Evolutionary conservation across 2,113 vertebrate genomes (phyloP).

Genomic region (Ahaetulla prasina): DNA sequence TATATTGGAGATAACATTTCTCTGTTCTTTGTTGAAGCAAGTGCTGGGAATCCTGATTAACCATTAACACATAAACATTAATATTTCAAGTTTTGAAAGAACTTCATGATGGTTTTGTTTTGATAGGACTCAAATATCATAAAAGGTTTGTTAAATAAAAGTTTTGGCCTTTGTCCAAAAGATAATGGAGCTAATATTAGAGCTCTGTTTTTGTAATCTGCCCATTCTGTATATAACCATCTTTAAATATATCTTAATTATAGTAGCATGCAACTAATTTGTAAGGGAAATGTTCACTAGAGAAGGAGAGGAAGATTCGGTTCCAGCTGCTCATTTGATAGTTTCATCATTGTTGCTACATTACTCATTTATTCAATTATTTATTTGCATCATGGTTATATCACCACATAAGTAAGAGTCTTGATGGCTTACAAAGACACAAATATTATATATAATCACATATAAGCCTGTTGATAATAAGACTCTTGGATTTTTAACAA

Average conservation of each 20-base stretch:
- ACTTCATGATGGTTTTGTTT: background rate
- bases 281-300: background rate
- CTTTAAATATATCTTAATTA: background rate
- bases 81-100: background rate
- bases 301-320: background rate
- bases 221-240: background rate
- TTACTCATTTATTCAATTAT: background rate
- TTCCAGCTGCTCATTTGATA: constrained; percentile 41
- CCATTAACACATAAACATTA: background rate
- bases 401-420: background rate
- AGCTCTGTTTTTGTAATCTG: background rate
- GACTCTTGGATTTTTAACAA: background rate
- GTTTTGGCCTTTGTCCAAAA: background rate
- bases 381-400: background rate
- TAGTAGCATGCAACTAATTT: background rate
- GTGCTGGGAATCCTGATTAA: background rate
- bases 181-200: background rate
- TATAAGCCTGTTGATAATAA: background rate
- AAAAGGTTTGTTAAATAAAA: background rate
- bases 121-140: background rate
- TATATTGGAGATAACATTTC: background rate
- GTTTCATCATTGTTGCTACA: constrained; percentile 39
- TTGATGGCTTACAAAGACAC: background rate
- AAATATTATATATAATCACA: background rate
- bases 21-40: background rate